A percentile compares a stretch with the other conserved stretches of the same genome.
phyloP scores from a whole-genome alignment of 2,113 vertebrate species.

The Andinoacara biseriatus region DNA sequence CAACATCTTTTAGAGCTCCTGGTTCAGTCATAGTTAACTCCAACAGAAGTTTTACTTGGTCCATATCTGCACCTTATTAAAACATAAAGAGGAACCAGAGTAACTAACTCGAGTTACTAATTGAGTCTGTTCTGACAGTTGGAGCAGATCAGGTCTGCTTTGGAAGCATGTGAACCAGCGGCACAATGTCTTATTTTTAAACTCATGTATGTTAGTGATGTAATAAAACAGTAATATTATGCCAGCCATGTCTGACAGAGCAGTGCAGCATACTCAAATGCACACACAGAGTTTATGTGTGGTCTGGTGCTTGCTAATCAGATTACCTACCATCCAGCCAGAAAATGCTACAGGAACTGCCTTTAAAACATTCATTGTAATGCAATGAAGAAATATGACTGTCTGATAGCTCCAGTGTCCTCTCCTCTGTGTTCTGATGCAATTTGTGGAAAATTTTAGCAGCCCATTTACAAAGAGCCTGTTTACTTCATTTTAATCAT shows the following conservation, averaged over 20 bases:
- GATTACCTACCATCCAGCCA: background rate
- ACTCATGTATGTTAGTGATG: conserved; percentile 18
- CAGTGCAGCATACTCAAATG: background rate
- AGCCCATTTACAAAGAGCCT: background rate
- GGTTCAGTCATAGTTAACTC: background rate
- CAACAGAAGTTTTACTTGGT: background rate
- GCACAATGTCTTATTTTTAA: conserved; percentile 23
- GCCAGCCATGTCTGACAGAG: background rate
- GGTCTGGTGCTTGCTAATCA: background rate
- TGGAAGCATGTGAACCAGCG: conserved; percentile 25
- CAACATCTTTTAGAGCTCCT: background rate
- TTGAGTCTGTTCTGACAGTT: background rate
- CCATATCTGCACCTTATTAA: background rate
- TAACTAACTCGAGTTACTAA: background rate
- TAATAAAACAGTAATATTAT: background rate
- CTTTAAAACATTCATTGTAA: conserved; percentile 1
- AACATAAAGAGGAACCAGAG: background rate
- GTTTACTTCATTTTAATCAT: background rate
- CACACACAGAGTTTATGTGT: background rate
- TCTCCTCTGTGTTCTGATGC: background rate
- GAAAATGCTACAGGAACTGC: background rate
- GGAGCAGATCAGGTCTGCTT: conserved; percentile 40
- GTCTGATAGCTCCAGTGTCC: background rate
- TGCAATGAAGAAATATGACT: background rate
- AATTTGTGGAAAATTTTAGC: no score